These are phyloP conservation scores for Oncorhynchus gorbuscha DNA, from an alignment of 2,113 vertebrate genomes.

Conservation along the genomic window DNA sequence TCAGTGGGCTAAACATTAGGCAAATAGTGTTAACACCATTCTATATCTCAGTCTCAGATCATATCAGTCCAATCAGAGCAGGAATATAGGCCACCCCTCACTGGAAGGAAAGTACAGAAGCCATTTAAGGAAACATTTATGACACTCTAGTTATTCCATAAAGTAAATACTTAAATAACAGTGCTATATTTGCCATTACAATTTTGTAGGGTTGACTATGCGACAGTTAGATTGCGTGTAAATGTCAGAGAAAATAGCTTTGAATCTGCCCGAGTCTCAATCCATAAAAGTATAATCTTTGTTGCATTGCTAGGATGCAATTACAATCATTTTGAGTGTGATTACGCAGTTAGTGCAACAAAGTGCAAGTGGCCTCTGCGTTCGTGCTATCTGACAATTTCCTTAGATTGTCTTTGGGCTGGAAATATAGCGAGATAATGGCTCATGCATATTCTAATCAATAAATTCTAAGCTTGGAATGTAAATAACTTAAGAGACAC, in stretches of 20 bases:
- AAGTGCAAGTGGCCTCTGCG: background rate
- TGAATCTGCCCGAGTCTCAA: slow-evolving; percentile 11
- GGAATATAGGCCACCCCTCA: slow-evolving; percentile 59
- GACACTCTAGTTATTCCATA: slow-evolving; percentile 47
- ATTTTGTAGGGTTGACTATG: slow-evolving; percentile 31
- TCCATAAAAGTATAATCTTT: slow-evolving; percentile 20
- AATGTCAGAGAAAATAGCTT: slow-evolving; percentile 45
- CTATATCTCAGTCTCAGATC: slow-evolving; percentile 4
- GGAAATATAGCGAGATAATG: background rate
- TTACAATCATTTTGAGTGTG: slow-evolving; percentile 24
- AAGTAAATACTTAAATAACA: slow-evolving; percentile 47
- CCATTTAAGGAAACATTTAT: slow-evolving; percentile 56
- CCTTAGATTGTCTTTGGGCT: background rate
- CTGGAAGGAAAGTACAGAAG: slow-evolving; percentile 56
- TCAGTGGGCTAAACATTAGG: background rate
- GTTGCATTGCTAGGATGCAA: slow-evolving; percentile 13
- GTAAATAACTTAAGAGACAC: background rate
- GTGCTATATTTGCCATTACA: slow-evolving; percentile 34
- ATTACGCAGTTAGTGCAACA: slow-evolving; percentile 33
- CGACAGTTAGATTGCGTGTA: slow-evolving; percentile 37
- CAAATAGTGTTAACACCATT: slow-evolving; percentile 22
- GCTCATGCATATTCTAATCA: background rate
- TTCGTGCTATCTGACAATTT: slow-evolving; percentile 2
- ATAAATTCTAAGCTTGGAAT: background rate
- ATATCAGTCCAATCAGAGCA: slow-evolving; percentile 45